Conservation (phyloP, 2,113 vertebrate species). For the Morone saxatilis region DNA sequence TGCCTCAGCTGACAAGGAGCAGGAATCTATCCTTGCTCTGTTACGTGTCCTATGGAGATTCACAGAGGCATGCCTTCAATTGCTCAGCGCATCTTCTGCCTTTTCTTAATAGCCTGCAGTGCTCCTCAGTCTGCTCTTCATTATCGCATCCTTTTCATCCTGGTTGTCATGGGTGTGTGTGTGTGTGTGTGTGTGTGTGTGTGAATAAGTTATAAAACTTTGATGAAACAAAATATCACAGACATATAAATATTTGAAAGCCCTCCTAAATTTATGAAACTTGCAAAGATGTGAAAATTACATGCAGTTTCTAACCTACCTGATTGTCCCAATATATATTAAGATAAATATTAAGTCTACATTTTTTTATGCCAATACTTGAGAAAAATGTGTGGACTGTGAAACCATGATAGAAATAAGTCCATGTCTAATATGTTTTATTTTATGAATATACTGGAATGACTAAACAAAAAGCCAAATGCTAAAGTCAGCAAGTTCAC, state of each 20-base stretch:
- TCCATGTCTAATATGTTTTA: not conserved
- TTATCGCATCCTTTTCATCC: slow-evolving; percentile 50
- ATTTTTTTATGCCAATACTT: too few relatives aligned
- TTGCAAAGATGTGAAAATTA: not conserved
- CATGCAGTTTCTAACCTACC: not conserved
- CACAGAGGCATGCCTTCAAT: slow-evolving; percentile 55
- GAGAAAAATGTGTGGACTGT: too few relatives aligned
- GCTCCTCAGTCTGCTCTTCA: slow-evolving; percentile 50
- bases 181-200: not conserved
- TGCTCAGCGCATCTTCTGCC: slow-evolving; percentile 41
- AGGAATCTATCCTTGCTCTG: slow-evolving; percentile 54
- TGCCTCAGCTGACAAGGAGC: slow-evolving; percentile 57
- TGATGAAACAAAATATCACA: not conserved
- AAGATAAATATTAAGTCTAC: not conserved
- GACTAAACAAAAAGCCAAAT: not conserved
- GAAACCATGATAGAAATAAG: not conserved
- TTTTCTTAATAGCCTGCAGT: slow-evolving; percentile 40
- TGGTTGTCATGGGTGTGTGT: slow-evolving; percentile 12
- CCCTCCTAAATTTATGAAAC: not conserved
- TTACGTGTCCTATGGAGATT: slow-evolving; percentile 67
- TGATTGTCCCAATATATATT: not conserved
- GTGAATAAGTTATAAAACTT: slow-evolving; percentile 3
- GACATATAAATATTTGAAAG: too few relatives aligned
- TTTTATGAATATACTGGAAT: not conserved
- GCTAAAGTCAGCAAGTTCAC: not conserved